Percentiles rank a stretch among this genome's conserved stretches.
Conservation (phyloP, 2,888 invertebrate species). For the Piscicola geometra region DNA sequence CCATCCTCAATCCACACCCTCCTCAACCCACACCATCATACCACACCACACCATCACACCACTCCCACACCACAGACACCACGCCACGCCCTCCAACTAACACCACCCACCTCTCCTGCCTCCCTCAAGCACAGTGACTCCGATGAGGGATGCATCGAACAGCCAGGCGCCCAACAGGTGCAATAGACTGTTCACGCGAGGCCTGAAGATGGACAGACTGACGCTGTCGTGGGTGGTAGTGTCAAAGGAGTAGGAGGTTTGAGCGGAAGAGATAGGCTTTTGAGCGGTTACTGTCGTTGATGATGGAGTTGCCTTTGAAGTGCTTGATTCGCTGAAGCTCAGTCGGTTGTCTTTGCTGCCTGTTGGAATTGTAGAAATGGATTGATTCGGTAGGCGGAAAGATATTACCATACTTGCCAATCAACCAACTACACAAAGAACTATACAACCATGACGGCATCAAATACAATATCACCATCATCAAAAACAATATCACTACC, state of each 20-base stretch:
- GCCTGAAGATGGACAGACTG: slow-evolving; percentile 60
- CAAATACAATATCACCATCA: no score
- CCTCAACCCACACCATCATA: neutral
- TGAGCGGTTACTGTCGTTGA: neutral
- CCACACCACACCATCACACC: no score
- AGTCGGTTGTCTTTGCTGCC: neutral
- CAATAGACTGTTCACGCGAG: slow-evolving; percentile 88
- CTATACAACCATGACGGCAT: no score
- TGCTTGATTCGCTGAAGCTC: neutral
- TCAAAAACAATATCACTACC: neutral
- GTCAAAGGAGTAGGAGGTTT: slow-evolving; percentile 31
- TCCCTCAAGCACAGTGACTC: slow-evolving; percentile 61
- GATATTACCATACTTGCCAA: no score
- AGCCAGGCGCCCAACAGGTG: slow-evolving; percentile 94
- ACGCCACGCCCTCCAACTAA: neutral
- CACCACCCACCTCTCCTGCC: slow-evolving; percentile 34
- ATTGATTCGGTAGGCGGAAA: no score
- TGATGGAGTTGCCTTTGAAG: neutral
- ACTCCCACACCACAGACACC: neutral
- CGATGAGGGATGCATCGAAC: slow-evolving; percentile 88
- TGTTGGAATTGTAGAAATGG: neutral
- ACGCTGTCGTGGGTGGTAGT: slow-evolving; percentile 47
- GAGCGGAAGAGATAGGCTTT: neutral
- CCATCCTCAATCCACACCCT: neutral
- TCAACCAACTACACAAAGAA: no score